Evolutionary conservation across 2,113 vertebrate species (phyloP), one percentile per base, ranked within the genome.

Genomic region (Pavo muticus): DNA sequence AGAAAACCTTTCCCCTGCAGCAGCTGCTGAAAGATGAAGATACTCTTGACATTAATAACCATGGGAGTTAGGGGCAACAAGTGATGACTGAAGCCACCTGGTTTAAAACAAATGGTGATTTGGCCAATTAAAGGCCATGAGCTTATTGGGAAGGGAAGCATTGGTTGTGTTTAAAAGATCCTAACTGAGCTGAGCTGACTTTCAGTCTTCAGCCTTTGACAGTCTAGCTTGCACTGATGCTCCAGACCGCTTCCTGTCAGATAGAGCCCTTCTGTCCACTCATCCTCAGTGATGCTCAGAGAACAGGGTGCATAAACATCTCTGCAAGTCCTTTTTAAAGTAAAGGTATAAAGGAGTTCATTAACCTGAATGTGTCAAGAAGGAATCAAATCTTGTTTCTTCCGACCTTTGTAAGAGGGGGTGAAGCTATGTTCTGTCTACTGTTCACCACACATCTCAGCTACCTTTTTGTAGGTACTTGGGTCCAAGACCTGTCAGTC

Each of bases 71-170:
- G 6, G 16, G 35, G n/a, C 47, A 44, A 14, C 6, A 64, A 35
- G 57, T 6, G 29, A 39, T 37, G 48, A n/a, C 14, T 12, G 18
- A 23, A 20, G n/a, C 21, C 45, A 27, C 25, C 16, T 54, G 20
- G 42, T 75, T 57, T 71, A 82, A 88, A 73, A 15, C 25, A 47
- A 60, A 24, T 45, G 6, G 32, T 25, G 32, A 29, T 13, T 40
- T 75, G 3, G 3, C 32, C 24, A 37, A 5, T 68, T 25, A 42
- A 64, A n/a, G 61, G 40, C 57, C 10, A 24, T 20, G n/a, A 5
- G 6, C 7, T 20, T n/a, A 10, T 1, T 29, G 16, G 11, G 21
- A 45, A 3, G 6, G 21, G 29, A 16, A 8, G 32, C 11, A 1
- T 0, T 65, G 32, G 12, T 76, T 47, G 50, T 11, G 23, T 57